Evolutionary conservation across 2,888 invertebrate genomes (phyloP).

Genomic region (Entomobrya proxima): DNA sequence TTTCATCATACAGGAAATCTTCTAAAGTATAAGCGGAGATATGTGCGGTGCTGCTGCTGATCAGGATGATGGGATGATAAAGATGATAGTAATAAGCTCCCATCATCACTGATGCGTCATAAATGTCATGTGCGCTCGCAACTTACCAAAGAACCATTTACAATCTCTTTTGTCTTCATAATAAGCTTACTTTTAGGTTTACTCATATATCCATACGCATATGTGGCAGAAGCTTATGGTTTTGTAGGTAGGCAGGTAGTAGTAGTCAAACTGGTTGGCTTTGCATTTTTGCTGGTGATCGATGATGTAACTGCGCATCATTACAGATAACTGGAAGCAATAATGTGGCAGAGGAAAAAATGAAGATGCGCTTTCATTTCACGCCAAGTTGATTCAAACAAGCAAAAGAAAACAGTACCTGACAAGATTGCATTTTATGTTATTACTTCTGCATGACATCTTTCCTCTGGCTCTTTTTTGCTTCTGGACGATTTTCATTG

Average conservation of each 20-base stretch:
- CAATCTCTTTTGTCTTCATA: background rate
- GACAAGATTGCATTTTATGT: background rate
- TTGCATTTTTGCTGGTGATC: slow-evolving; percentile 9
- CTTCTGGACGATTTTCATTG: background rate
- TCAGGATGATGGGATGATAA: background rate
- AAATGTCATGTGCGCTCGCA: slow-evolving; percentile 41
- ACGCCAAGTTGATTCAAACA: background rate
- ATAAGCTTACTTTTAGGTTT: too few species aligned
- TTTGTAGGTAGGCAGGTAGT: too few species aligned
- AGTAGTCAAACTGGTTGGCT: slow-evolving; percentile 1
- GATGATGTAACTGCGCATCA: slow-evolving; percentile 40
- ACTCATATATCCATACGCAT: too few species aligned
- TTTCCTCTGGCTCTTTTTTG: background rate
- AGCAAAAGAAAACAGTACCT: background rate
- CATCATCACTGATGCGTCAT: slow-evolving; percentile 36
- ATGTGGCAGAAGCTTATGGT: too few species aligned
- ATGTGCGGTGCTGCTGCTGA: background rate
- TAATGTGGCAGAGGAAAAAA: slow-evolving; percentile 8
- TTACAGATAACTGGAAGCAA: slow-evolving; percentile 36
- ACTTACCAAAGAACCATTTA: slow-evolving; percentile 27
- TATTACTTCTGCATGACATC: background rate
- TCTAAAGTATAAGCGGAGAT: background rate
- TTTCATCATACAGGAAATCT: background rate
- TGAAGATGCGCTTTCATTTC: background rate
- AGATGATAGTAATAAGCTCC: slow-evolving; percentile 27